These are phyloP conservation scores for Melangyna quadrimaculata DNA, from an alignment of 2,888 invertebrate species.

Conservation along the genomic window DNA sequence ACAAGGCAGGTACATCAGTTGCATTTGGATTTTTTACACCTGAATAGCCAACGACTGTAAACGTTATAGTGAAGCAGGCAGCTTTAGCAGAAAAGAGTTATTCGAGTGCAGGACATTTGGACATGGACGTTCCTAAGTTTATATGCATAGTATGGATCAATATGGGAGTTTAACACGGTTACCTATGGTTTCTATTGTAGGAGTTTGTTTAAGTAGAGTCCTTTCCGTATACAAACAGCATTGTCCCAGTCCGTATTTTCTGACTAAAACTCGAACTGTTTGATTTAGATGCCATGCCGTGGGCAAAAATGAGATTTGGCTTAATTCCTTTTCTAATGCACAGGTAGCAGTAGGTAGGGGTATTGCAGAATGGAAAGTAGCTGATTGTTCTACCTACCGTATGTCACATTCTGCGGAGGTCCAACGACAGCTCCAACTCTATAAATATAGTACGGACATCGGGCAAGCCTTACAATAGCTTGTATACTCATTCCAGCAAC, in stretches of 20 bases:
- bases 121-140: neutral
- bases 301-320: slow-evolving; percentile 65
- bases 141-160: neutral
- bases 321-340: slow-evolving; percentile 57
- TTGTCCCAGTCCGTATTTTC: slow-evolving; percentile 27
- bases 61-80: neutral
- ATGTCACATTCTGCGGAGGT: slow-evolving; percentile 40
- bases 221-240: neutral
- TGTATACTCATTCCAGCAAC: slow-evolving; percentile 49
- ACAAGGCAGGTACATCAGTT: no score
- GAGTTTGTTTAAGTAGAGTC: neutral
- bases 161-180: slow-evolving; percentile 1
- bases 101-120: slow-evolving; percentile 42
- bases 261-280: slow-evolving; percentile 50
- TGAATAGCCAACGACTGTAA: slow-evolving; percentile 43
- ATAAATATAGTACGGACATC: neutral
- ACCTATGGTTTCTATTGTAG: neutral
- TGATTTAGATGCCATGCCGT: slow-evolving; percentile 61
- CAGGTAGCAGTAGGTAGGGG: neutral
- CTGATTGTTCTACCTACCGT: slow-evolving; percentile 43
- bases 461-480: no score
- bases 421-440: slow-evolving; percentile 15
- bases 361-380: neutral
- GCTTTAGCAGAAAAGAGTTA: slow-evolving; percentile 35
- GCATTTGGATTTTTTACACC: slow-evolving; percentile 58